Evolutionary conservation across 1,140 invertebrate genomes (phyloP).

Genomic region (Artemia franciscana): DNA sequence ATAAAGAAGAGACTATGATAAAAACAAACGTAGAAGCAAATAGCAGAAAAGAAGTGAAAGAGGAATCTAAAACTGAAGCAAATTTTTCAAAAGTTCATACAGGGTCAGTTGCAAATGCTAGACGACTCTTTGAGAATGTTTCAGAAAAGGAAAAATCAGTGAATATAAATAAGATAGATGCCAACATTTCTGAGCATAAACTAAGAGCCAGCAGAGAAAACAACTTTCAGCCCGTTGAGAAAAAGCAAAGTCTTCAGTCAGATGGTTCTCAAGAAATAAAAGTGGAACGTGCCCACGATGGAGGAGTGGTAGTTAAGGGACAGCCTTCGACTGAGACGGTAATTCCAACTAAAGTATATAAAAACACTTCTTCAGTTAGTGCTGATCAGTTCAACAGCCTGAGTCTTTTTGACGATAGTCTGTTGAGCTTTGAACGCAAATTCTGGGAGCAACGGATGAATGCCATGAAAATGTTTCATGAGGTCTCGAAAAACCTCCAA

Average conservation of each 20-base stretch:
- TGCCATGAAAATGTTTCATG: neutral
- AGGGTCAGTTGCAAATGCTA: neutral
- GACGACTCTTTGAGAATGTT: neutral
- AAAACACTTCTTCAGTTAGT: neutral
- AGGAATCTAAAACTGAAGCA: neutral
- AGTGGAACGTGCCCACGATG: neutral
- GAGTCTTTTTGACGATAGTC: neutral
- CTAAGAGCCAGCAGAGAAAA: neutral
- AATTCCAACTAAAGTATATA: neutral
- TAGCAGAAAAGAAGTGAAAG: neutral
- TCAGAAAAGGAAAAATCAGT: neutral
- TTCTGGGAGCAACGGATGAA: neutral
- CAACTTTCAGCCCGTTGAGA: neutral
- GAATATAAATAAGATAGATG: neutral
- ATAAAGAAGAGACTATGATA: neutral
- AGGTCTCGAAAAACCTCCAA: neutral
- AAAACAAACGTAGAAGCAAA: neutral
- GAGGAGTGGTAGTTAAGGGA: neutral
- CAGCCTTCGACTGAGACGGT: neutral
- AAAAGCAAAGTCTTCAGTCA: neutral
- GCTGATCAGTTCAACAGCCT: neutral
- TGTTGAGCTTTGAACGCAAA: neutral
- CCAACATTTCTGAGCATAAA: neutral
- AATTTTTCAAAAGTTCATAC: neutral
- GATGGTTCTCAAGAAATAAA: neutral